These are phyloP conservation scores for Lophius americanus DNA, from an alignment of 2,797 vertebrate genomes.

Conservation along the genomic window DNA sequence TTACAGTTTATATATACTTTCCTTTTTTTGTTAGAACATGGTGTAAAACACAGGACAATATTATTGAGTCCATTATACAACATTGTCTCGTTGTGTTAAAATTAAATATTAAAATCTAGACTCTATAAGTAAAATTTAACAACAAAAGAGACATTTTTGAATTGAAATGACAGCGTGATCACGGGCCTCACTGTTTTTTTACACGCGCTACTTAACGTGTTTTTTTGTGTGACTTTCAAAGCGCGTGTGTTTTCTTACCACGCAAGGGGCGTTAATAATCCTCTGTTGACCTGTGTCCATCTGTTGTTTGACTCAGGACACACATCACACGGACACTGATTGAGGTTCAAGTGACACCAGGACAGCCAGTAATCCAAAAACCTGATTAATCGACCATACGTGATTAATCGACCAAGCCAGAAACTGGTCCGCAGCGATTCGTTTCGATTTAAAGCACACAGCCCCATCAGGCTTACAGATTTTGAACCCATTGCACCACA, in stretches of 20 bases:
- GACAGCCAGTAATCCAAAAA: slow-evolving; percentile 51
- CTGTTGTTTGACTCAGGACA: slow-evolving; percentile 72
- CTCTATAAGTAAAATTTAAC: no score
- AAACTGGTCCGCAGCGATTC: background rate
- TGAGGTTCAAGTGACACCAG: slow-evolving; percentile 50
- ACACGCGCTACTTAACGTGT: no score
- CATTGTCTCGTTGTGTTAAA: background rate
- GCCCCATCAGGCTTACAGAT: background rate
- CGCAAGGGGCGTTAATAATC: slow-evolving; percentile 56
- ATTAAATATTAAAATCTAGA: background rate
- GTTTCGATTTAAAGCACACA: slow-evolving; percentile 10
- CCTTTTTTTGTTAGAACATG: no score
- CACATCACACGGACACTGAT: slow-evolving; percentile 58
- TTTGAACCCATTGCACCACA: no score
- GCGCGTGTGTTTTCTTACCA: no score
- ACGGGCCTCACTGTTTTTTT: background rate
- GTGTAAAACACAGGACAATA: no score
- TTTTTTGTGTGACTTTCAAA: no score
- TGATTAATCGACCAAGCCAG: background rate
- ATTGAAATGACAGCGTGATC: background rate
- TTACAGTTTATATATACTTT: no score
- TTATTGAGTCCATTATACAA: no score
- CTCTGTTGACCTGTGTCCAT: slow-evolving; percentile 66
- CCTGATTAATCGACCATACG: slow-evolving; percentile 42
- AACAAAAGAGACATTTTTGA: background rate